Evolutionary conservation across 2,888 invertebrate species (phyloP), one percentile per base, ranked within the genome.

Genomic region (Lepetodrilus schrolli): DNA sequence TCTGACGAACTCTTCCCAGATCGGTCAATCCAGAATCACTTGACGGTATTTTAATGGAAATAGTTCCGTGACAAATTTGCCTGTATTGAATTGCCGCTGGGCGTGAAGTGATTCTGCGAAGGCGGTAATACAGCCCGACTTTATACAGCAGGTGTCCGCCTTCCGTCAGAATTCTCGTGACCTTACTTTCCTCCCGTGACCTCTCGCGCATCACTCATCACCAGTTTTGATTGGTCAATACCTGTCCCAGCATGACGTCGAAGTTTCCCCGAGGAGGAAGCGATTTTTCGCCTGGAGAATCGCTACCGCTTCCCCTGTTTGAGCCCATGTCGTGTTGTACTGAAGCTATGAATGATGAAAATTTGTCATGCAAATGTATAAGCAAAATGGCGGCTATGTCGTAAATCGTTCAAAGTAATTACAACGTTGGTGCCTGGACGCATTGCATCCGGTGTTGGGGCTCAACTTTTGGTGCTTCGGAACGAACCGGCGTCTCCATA

Each of bases 31-130:
- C 26, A 58, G 26, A 68, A 47, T 68, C 68, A 68, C 68, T 68
- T 68, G 68, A 43, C 47, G 68, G 68, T 43, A 68, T 68, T 68
- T 68, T 68, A 68, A 68, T 68, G 68, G 68, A 68, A 68, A 68
- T 68, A 68, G 68, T 38, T 68, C 68, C 43, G 68, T 68, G 68
- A 68, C 68, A 68, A 68, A 68, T 68, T 68, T 47, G 30, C 47
- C 38, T 68, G 58, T 58, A 58, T 58, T 30, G 30, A 26, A 34
- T 58, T 58, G 58, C 58, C 43, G n/a, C 17, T 2, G 13, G 34
- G 34, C 26, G 58, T 58, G 34, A 23, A 17, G 58, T 17, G 58
- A 23, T 30, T 17, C 34, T 3, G 17, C 30, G 30, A 30, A 30
- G 58, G 58, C 58, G 34, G 58, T 23, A 13, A 23, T 30, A 26